Percentiles rank a stretch among this genome's conserved stretches.
Conservation (phyloP, 2,888 invertebrate genomes). For the Mystacides longicornis region DNA sequence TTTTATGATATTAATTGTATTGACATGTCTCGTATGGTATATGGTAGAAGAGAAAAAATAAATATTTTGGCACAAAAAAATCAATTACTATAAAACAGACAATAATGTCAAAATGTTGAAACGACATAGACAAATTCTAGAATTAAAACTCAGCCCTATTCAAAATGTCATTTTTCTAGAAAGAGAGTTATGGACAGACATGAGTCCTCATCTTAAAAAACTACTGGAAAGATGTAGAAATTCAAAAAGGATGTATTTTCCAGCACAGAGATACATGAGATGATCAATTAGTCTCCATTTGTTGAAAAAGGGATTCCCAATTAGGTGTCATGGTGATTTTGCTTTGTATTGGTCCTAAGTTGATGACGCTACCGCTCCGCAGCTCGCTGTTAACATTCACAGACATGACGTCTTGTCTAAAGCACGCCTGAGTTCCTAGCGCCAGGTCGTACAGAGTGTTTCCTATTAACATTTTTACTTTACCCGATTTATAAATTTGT, state of each 20-base stretch:
- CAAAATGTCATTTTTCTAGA: no score
- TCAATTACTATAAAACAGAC: neutral
- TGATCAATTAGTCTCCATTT: constrained; percentile 14
- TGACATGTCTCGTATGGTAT: neutral
- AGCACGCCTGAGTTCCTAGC: constrained; percentile 50
- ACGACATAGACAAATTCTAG: no score
- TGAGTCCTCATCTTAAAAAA: no score
- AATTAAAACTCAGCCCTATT: no score
- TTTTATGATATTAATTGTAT: neutral
- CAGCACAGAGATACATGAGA: no score
- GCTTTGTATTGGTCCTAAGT: constrained; percentile 49
- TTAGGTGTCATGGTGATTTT: constrained; percentile 52
- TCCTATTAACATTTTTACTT: constrained; percentile 48
- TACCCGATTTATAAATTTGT: constrained; percentile 51
- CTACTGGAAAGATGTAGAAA: no score
- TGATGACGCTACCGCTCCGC: constrained; percentile 49
- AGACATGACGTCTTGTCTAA: constrained; percentile 52
- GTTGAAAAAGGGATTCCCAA: constrained; percentile 43
- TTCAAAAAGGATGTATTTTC: no score
- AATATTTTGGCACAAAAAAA: neutral
- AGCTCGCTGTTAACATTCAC: constrained; percentile 44
- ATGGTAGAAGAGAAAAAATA: neutral
- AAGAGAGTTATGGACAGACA: no score
- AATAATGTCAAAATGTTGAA: no score
- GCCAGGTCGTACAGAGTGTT: constrained; percentile 51